A percentile compares a stretch with the other conserved stretches of the same genome.
Conservation (phyloP, 2,888 invertebrate genomes). For the Spilarctia lutea region DNA sequence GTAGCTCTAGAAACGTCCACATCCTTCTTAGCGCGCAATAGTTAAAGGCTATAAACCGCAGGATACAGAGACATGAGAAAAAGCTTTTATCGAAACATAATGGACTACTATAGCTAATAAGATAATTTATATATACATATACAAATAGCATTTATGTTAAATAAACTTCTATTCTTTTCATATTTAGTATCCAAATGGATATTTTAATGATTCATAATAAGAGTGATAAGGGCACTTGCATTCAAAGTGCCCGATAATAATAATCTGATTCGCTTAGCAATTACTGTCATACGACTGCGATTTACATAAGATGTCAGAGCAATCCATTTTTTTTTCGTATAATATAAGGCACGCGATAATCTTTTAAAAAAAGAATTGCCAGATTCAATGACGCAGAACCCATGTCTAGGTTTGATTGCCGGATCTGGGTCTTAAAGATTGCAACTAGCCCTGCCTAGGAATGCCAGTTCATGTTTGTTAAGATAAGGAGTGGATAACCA, state of each 20-base stretch:
- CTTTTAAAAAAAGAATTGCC: no score
- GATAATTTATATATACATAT: neutral
- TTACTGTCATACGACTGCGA: no score
- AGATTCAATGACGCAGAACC: neutral
- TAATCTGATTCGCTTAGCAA: no score
- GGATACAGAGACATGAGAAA: neutral
- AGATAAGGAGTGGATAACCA: neutral
- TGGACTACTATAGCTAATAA: neutral
- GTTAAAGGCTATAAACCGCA: neutral
- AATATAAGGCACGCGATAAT: no score
- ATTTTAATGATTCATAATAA: neutral
- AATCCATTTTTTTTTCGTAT: no score
- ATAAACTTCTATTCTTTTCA: neutral
- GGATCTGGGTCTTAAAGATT: neutral
- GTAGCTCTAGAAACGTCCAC: neutral
- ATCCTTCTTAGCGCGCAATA: neutral
- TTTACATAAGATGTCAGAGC: no score
- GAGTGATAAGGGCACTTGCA: neutral
- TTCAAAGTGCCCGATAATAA: no score
- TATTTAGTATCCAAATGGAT: neutral
- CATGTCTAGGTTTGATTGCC: neutral
- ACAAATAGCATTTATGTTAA: no score
- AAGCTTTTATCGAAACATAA: neutral
- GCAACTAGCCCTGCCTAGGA: neutral
- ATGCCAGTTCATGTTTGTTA: neutral